Evolutionary conservation across 2,888 invertebrate species (phyloP).

Genomic region (Rhagonycha lutea): DNA sequence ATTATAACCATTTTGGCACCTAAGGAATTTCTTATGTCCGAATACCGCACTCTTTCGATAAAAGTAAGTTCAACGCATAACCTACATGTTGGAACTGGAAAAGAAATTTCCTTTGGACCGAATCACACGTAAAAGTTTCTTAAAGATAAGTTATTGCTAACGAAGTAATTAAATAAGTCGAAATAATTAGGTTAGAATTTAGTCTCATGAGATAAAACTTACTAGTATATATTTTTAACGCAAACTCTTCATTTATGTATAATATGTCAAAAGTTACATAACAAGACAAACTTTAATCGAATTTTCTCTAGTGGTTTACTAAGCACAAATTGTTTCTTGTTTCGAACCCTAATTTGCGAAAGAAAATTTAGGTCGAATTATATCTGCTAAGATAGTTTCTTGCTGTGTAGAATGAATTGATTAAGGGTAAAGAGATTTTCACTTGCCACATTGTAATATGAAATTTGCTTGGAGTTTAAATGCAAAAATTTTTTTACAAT

Average conservation of each 20-base stretch:
- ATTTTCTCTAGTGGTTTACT: not conserved
- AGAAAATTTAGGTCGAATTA: not conserved
- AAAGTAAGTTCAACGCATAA: too few species aligned
- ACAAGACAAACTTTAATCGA: not conserved
- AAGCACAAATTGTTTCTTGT: not conserved
- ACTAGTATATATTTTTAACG: not conserved
- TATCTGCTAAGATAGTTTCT: not conserved
- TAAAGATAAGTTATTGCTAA: not conserved
- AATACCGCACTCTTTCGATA: too few species aligned
- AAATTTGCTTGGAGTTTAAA: too few species aligned
- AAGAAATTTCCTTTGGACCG: too few species aligned
- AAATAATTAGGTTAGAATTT: not conserved
- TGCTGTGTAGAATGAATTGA: not conserved
- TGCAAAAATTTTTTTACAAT: too few species aligned
- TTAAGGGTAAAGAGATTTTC: too few species aligned
- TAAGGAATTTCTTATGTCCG: too few species aligned
- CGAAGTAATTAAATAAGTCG: not conserved
- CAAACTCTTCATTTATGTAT: not conserved
- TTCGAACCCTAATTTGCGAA: not conserved
- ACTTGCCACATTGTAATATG: too few species aligned
- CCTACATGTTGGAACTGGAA: too few species aligned
- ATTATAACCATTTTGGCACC: not conserved
- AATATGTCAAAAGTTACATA: not conserved
- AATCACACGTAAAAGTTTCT: too few species aligned
- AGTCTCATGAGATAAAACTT: not conserved